A percentile compares a stretch with the other conserved stretches of the same genome.
phyloP scores from a whole-genome alignment of 2,888 invertebrate species.

The Plebejus argus region DNA sequence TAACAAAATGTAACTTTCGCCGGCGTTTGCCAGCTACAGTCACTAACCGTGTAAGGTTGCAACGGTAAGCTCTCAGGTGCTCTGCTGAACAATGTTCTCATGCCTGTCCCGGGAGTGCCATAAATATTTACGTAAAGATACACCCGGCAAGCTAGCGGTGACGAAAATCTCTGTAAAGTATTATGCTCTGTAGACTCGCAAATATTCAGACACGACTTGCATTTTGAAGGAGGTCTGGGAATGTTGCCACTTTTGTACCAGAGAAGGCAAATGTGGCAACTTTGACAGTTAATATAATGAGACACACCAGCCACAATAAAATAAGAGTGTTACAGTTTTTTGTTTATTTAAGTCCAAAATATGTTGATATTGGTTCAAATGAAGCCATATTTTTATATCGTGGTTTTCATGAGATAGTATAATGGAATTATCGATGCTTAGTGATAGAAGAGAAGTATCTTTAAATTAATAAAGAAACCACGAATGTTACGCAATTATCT shows the following conservation, averaged over 20 bases:
- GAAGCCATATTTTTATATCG: no score
- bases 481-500: no score
- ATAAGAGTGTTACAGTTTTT: no score
- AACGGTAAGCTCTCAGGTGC: neutral
- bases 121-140: slow-evolving; percentile 42
- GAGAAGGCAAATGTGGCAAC: neutral
- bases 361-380: no score
- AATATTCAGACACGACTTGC: slow-evolving; percentile 9
- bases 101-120: slow-evolving; percentile 39
- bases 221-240: neutral
- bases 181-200: slow-evolving; percentile 1
- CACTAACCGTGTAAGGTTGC: neutral
- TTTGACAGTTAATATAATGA: neutral
- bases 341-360: no score
- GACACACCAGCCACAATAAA: neutral
- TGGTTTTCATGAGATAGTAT: no score
- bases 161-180: slow-evolving; percentile 35
- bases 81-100: neutral
- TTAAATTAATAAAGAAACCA: no score
- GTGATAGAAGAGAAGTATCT: no score
- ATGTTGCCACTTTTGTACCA: neutral
- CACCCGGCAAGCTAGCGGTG: slow-evolving; percentile 36
- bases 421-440: no score
- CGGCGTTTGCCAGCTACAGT: neutral
- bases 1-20: neutral